These are phyloP conservation scores for Euura lappo DNA, from an alignment of 1,140 invertebrate species.

Conservation along the genomic window DNA sequence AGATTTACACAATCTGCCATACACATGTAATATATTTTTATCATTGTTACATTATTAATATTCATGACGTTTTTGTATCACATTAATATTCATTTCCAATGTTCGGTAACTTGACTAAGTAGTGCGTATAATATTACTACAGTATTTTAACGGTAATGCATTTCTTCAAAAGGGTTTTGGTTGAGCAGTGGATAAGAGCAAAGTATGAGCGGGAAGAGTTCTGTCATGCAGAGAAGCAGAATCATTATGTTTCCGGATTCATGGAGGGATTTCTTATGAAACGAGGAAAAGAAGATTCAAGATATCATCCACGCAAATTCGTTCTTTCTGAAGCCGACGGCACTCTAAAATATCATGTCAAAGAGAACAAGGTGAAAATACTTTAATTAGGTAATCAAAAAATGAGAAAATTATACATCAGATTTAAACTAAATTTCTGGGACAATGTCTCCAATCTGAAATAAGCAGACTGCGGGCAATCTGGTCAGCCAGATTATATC, in stretches of 20 bases:
- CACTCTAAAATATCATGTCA: slow-evolving; percentile 84
- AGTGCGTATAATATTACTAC: too few relatives aligned
- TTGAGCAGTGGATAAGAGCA: slow-evolving; percentile 90
- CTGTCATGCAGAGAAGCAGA: slow-evolving; percentile 75
- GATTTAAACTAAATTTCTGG: neutral
- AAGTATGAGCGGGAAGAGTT: slow-evolving; percentile 92
- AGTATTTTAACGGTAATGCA: slow-evolving; percentile 36
- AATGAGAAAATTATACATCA: slow-evolving; percentile 6
- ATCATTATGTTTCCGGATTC: slow-evolving; percentile 74
- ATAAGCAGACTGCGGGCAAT: neutral
- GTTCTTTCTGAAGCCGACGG: slow-evolving; percentile 80
- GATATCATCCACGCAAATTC: slow-evolving; percentile 84
- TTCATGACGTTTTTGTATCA: too few relatives aligned
- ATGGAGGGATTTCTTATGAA: slow-evolving; percentile 91
- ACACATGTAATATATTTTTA: neutral
- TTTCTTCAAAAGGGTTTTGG: slow-evolving; percentile 70
- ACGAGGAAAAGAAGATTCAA: slow-evolving; percentile 84
- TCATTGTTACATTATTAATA: too few relatives aligned
- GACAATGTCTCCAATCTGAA: too few relatives aligned
- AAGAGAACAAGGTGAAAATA: slow-evolving; percentile 71
- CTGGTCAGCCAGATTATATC: neutral
- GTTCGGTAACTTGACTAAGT: too few relatives aligned
- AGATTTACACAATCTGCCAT: neutral
- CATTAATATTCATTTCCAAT: too few relatives aligned
- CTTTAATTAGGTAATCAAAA: slow-evolving; percentile 18